These are phyloP conservation scores for Galago senegalensis DNA, from an alignment of 2,797 vertebrate species.

Conservation along the genomic window DNA sequence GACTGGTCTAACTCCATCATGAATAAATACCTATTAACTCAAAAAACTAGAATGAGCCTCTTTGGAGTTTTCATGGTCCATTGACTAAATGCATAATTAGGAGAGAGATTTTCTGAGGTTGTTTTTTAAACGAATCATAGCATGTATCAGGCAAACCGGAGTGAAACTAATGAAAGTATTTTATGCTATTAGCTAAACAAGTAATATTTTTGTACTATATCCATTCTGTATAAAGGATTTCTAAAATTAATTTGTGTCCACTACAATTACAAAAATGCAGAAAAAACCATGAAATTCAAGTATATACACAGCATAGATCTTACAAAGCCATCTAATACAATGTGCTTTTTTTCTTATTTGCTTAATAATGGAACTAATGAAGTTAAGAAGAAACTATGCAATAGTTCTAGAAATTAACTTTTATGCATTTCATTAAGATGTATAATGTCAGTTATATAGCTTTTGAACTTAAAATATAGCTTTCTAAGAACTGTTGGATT, in stretches of 20 bases:
- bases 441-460: not conserved
- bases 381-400: not conserved
- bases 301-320: not conserved
- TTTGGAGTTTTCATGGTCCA: not conserved
- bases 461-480: not conserved
- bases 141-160: not conserved
- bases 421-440: not conserved
- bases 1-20: constrained; percentile 31
- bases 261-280: constrained; percentile 1
- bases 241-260: constrained; percentile 4
- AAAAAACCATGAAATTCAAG: not conserved
- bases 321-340: not conserved
- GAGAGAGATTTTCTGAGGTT: constrained; percentile 49
- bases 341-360: not conserved
- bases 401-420: not conserved
- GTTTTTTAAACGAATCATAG: constrained; percentile 31
- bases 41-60: constrained; percentile 57
- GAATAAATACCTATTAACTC: constrained; percentile 58
- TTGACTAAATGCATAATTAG: constrained; percentile 62
- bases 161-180: constrained; percentile 41
- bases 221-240: not conserved
- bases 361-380: not conserved
- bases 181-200: constrained; percentile 20
- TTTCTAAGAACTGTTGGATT: not conserved
- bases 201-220: not conserved